These are phyloP conservation scores for Cnemophilus loriae DNA, from an alignment of 2,113 vertebrate genomes.

Conservation along the genomic window DNA sequence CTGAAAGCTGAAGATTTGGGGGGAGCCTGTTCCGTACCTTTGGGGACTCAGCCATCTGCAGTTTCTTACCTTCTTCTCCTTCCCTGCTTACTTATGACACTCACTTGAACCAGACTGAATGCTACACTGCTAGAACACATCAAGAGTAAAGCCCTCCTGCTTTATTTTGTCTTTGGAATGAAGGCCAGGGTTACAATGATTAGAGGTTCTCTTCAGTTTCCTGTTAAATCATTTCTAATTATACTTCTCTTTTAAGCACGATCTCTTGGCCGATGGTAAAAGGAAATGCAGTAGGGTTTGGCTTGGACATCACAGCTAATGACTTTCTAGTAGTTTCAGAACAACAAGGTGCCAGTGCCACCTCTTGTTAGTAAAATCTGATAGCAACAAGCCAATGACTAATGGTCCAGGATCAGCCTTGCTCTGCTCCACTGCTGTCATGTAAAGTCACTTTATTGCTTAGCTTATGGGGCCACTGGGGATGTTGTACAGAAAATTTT, in stretches of 20 bases:
- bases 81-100: neutral
- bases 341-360: neutral
- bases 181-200: neutral
- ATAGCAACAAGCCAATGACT: neutral
- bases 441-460: neutral
- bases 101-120: neutral
- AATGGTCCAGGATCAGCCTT: neutral
- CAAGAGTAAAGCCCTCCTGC: neutral
- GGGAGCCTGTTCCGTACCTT: neutral
- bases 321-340: neutral
- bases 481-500: neutral
- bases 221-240: neutral
- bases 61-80: neutral
- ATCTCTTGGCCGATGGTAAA: neutral
- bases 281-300: neutral
- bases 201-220: neutral
- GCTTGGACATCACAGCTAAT: neutral
- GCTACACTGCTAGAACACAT: neutral
- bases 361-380: constrained; percentile 9
- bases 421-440: neutral
- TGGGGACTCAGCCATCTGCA: neutral
- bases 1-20: neutral
- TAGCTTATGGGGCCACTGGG: neutral
- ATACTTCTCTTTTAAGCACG: neutral
- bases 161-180: neutral